Conservation (phyloP, 1,140 invertebrate genomes). For the Hyphantria cunea region DNA sequence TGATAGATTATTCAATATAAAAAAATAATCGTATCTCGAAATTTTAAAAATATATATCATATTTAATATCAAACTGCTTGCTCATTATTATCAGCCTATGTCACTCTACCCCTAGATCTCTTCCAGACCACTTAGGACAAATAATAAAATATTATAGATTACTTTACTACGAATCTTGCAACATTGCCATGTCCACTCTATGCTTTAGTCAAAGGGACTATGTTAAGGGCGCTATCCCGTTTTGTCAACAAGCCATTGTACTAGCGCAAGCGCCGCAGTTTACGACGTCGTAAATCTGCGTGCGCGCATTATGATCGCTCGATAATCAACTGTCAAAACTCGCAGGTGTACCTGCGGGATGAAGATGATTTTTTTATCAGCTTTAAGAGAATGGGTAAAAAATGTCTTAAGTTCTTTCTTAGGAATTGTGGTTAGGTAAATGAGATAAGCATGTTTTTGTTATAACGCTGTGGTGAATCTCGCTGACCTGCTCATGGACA, state of each 20-base stretch:
- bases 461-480: background rate
- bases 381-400: slow-evolving; percentile 21
- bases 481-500: no score
- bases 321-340: slow-evolving; percentile 49
- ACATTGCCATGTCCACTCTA: slow-evolving; percentile 19
- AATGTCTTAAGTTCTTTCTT: slow-evolving; percentile 19
- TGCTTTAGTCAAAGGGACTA: slow-evolving; percentile 17
- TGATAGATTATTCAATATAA: no score
- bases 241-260: slow-evolving; percentile 63
- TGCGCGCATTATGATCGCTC: slow-evolving; percentile 49
- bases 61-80: no score
- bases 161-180: no score
- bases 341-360: slow-evolving; percentile 45
- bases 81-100: no score
- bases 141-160: no score
- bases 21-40: background rate
- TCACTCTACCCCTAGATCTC: no score
- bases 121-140: no score
- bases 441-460: no score
- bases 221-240: slow-evolving; percentile 35
- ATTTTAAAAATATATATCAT: no score
- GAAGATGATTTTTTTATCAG: slow-evolving; percentile 4
- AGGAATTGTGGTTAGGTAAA: slow-evolving; percentile 5
- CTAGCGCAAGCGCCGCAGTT: slow-evolving; percentile 44
- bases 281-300: slow-evolving; percentile 61